phyloP scores from a whole-genome alignment of 92 coral and sea anemone species.

The Umimayanthus chanpuru region DNA sequence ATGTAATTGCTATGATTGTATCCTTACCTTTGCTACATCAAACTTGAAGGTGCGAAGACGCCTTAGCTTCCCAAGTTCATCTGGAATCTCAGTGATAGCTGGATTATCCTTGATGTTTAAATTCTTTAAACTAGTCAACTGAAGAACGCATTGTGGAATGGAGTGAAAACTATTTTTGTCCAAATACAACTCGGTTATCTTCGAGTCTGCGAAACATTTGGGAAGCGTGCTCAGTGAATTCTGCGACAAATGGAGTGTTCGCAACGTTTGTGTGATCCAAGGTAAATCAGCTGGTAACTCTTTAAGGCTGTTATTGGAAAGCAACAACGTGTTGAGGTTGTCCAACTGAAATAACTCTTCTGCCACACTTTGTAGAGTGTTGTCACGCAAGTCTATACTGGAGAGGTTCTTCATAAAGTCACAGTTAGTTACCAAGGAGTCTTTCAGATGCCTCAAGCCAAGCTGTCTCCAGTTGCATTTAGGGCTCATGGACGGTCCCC shows the following conservation, averaged over 20 bases:
- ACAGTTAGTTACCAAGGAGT: conserved; percentile 42
- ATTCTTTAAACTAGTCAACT: conserved; percentile 46
- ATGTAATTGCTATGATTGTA: neutral
- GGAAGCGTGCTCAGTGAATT: conserved; percentile 61
- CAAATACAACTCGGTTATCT: conserved; percentile 52
- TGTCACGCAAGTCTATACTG: conserved; percentile 56
- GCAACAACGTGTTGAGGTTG: conserved; percentile 49
- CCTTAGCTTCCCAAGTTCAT: conserved; percentile 59
- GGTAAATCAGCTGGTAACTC: conserved; percentile 51
- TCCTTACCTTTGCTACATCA: conserved; percentile 55
- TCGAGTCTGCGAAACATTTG: conserved; percentile 40
- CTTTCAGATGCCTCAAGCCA: conserved; percentile 33
- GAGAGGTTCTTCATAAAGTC: conserved; percentile 40
- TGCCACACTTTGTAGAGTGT: conserved; percentile 56
- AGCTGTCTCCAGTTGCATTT: conserved; percentile 60
- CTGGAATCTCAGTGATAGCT: conserved; percentile 49
- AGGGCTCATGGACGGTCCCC: conserved; percentile 24
- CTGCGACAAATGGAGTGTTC: conserved; percentile 51
- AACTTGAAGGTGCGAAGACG: conserved; percentile 47
- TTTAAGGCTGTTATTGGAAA: conserved; percentile 48
- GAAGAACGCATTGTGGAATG: conserved; percentile 61
- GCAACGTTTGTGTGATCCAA: conserved; percentile 50
- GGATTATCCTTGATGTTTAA: conserved; percentile 64
- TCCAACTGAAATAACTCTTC: conserved; percentile 50
- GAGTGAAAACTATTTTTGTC: conserved; percentile 47